These are phyloP conservation scores for Enteromius unitaeniatus DNA, from an alignment of 2,797 vertebrate genomes.

Conservation along the genomic window DNA sequence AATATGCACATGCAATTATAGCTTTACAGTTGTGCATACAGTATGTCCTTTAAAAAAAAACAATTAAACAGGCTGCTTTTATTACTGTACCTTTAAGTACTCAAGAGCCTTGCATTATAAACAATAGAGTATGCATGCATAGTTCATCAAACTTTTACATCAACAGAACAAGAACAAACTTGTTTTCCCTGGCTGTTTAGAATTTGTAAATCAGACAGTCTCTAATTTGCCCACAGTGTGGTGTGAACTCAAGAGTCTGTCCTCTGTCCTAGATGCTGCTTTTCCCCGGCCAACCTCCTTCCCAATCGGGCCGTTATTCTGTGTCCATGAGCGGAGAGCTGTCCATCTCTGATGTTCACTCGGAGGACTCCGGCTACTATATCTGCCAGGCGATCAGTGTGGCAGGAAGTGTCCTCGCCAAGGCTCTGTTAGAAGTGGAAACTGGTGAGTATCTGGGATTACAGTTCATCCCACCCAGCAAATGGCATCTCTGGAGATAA, in stretches of 20 bases:
- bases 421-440: slow-evolving; percentile 87
- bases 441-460: slow-evolving; percentile 75
- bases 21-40: background rate
- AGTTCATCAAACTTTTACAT: background rate
- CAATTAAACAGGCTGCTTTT: background rate
- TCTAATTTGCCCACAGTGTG: slow-evolving; percentile 34
- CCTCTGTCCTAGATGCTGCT: slow-evolving; percentile 83
- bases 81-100: background rate
- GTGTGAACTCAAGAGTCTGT: slow-evolving; percentile 47
- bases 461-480: slow-evolving; percentile 40
- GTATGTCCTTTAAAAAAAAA: background rate
- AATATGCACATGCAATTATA: background rate
- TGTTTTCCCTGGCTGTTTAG: slow-evolving; percentile 15
- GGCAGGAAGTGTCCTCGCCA: slow-evolving; percentile 90
- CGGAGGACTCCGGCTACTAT: slow-evolving; percentile 89
- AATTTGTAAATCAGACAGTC: slow-evolving; percentile 20
- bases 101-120: background rate
- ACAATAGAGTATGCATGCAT: background rate
- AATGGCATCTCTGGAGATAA: slow-evolving; percentile 39
- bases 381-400: slow-evolving; percentile 97
- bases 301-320: slow-evolving; percentile 82
- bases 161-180: background rate
- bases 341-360: slow-evolving; percentile 84
- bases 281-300: slow-evolving; percentile 88
- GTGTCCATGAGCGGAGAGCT: slow-evolving; percentile 90